phyloP scores from a whole-genome alignment of 2,797 vertebrate genomes.

The Hirundo rustica region DNA sequence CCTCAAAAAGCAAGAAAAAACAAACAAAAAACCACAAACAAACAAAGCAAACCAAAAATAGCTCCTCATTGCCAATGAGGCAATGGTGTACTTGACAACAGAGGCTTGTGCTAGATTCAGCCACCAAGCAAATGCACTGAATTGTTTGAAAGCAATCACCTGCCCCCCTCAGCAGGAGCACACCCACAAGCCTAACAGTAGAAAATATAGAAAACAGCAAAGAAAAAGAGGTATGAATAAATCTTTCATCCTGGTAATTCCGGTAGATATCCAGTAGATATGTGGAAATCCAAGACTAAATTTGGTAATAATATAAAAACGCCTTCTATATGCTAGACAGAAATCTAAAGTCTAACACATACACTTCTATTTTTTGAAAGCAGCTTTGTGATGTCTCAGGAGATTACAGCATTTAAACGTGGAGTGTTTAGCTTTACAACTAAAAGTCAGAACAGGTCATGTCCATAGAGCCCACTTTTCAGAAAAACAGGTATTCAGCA shows the following conservation, averaged over 20 bases:
- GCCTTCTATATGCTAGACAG: neutral
- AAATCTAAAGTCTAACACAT: neutral
- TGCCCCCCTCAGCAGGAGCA: neutral
- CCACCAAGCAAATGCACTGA: neutral
- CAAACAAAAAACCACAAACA: neutral
- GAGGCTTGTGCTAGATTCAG: neutral
- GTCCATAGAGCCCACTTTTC: neutral
- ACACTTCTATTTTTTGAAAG: neutral
- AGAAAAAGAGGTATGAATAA: neutral
- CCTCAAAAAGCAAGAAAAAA: neutral
- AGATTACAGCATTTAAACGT: neutral
- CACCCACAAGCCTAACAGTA: neutral
- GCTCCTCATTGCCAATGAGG: neutral
- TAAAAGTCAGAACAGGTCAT: neutral
- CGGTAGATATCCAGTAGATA: neutral
- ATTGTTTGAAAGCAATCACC: neutral
- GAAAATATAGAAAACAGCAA: neutral
- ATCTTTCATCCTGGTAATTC: neutral
- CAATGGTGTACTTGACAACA: neutral
- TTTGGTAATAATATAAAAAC: neutral
- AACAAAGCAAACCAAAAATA: accelerated
- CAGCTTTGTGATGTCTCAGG: neutral
- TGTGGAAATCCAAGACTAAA: neutral
- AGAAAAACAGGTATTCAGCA: slow-evolving; percentile 9
- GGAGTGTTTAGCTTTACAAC: slow-evolving; percentile 5